Evolutionary conservation across 2,797 vertebrate species (phyloP).

Genomic region (Smutsia temminckii): DNA sequence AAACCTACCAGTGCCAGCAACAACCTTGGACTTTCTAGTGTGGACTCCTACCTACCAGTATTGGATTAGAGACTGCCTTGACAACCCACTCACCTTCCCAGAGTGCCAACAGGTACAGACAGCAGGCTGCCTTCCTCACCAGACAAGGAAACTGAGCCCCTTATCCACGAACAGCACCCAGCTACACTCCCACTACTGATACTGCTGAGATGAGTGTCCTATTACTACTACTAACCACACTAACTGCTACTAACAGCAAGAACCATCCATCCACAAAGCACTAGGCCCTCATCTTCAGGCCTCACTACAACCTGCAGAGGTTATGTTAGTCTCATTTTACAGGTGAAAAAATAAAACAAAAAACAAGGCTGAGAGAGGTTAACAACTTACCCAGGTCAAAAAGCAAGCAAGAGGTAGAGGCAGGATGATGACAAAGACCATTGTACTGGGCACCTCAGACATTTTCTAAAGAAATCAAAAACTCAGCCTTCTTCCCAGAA

Average conservation of each 20-base stretch:
- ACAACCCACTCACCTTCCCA: not conserved
- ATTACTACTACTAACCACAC: not conserved
- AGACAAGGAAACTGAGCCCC: not conserved
- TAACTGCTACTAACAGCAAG: not conserved
- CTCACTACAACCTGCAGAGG: not conserved
- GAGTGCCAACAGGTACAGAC: not conserved
- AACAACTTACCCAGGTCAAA: constrained; percentile 37
- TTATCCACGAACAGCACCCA: not conserved
- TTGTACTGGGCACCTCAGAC: not conserved
- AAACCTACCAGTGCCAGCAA: constrained; percentile 11
- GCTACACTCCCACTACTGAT: not conserved
- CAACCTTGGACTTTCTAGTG: constrained; percentile 48
- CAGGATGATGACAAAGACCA: not conserved
- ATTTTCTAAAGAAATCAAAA: constrained; percentile 33
- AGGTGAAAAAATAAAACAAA: not conserved
- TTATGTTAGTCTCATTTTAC: not conserved
- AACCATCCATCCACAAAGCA: not conserved
- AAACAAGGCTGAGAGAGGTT: constrained; percentile 21
- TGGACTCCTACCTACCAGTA: not conserved
- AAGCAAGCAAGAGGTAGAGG: not conserved
- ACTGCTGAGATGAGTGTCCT: not conserved
- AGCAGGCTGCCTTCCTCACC: not conserved
- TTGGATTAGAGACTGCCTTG: constrained; percentile 3
- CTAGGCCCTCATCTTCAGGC: not conserved
- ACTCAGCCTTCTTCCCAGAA: constrained; percentile 2